Evolutionary conservation across 2,888 invertebrate genomes (phyloP).

Genomic region (Lasioglossum lativentre): DNA sequence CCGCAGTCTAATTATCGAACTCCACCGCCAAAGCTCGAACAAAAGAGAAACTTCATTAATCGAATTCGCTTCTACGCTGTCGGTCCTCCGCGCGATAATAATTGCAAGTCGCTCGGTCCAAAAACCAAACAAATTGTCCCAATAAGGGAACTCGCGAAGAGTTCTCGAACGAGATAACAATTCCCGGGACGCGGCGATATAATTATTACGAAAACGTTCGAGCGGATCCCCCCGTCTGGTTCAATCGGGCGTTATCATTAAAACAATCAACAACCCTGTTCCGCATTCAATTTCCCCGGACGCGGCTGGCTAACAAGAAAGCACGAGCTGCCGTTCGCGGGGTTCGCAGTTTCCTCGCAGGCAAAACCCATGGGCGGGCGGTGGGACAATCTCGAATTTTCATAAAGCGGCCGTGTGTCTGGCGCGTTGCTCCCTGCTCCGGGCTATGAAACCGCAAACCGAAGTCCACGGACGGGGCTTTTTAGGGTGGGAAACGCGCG

Average conservation of each 20-base stretch:
- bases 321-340: not conserved
- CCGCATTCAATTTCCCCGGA: conserved; percentile 37
- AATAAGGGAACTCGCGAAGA: not conserved
- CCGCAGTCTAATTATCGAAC: not conserved
- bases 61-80: not conserved
- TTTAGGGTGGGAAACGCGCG: not conserved
- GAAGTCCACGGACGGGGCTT: conserved; percentile 52
- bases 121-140: not conserved
- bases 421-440: conserved; percentile 72
- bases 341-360: conserved; percentile 6
- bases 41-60: not conserved
- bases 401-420: conserved; percentile 71
- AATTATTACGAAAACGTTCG: conserved; percentile 7
- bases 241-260: conserved; percentile 26
- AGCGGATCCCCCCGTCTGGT: not conserved
- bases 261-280: conserved; percentile 36
- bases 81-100: not conserved
- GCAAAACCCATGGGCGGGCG: conserved; percentile 53
- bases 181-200: not conserved
- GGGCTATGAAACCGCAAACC: conserved; percentile 72
- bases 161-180: conserved; percentile 10
- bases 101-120: not conserved
- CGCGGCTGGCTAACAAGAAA: conserved; percentile 40
- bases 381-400: conserved; percentile 74
- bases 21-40: not conserved